Evolutionary conservation across 1,140 invertebrate species (phyloP), one percentile per base, ranked within the genome.

Genomic region (Aphelenchoides fujianensis): DNA sequence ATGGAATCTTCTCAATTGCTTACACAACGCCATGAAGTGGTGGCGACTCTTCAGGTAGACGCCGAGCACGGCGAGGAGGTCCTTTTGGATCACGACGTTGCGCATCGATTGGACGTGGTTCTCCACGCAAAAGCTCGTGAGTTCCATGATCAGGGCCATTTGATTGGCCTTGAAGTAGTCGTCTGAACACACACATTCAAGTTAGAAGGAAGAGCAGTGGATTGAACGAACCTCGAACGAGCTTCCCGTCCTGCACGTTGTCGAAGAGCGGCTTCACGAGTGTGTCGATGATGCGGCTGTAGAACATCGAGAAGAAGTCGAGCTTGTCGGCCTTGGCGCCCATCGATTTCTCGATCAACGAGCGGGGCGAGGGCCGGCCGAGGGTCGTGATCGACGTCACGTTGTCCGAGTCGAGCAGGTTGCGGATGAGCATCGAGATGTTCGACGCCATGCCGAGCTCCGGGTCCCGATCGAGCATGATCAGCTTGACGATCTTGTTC

Each of bases 121-220:
- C 86, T 98, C 96, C n/a, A 98, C 94, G 87, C 95, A 99, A 86
- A 98, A 99, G n/a, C 93, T 93, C 62, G 98, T 87, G 76, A 99
- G 87, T 85, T 98, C 95, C 68, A 99, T 85, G 53, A 98, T 94
- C 62, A 98, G 87, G 55, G 93, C 92, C 52, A 97, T 87, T 59
- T 98, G 87, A 86, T 98, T 95, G 66, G 96, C 94, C 63, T 92
- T 95, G 85, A 93, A 91, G 84, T 95, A 96, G 86, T 97, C 94
- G 87, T 98, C 95, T 88, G 78, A 53, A 85, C 84, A n/a, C n/a
- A n/a, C n/a, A n/a, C n/a, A n/a, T n/a, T n/a, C n/a, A n/a, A n/a
- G n/a, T n/a, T n/a, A n/a, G n/a, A n/a, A n/a, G n/a, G n/a, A n/a
- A n/a, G n/a, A n/a, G n/a, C n/a, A n/a, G n/a, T n/a, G n/a, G n/a